Evolutionary conservation across 2,113 vertebrate species (phyloP), one percentile per base, ranked within the genome.

Genomic region (Cyphomyrus plagiostoma): DNA sequence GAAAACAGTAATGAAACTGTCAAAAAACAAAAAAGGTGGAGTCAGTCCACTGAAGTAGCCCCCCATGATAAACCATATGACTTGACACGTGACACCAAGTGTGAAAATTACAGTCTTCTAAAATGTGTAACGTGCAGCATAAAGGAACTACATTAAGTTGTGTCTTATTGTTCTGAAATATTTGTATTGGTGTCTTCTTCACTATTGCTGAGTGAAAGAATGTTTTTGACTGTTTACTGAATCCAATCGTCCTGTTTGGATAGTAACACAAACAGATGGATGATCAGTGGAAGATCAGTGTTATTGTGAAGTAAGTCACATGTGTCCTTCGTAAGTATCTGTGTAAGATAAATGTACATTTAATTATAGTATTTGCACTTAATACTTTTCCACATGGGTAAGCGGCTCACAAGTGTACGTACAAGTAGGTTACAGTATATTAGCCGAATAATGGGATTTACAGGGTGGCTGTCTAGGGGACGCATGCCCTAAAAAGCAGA

Each of bases 341-440:
- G 5, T 50, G 48, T 86, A 86, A 86, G 83, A 86, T 86, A 50
- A 86, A 86, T 50, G 39, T 86, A 86, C 42, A 49, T 5, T 86
- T 50, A 86, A 86, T 49, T 30, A 86, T 86, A 86, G n/a, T 26
- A 86, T 49, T 49, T 49, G 23, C 83, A 86, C 23, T 13, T 21
- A 85, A 85, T 85, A 48, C 83, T 86, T 49, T 50, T 13, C 82
- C 39, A 48, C 23, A 26, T 48, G 45, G 45, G 45, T 86, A 86
- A 86, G 83, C 83, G 45, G 83, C 45, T 86, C 83, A 48, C 42
- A 45, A n/a, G 46, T 26, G 7, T 6, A 49, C 23, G 50, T 8
- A n/a, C 48, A 86, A 26, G 83, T 49, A 86, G 83, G 83, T 86
- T 86, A 85, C 10, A 26, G 83, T 48, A 49, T 85, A 48, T 86